Evolutionary conservation across 2,113 vertebrate species (phyloP).

Genomic region (Columba livia): DNA sequence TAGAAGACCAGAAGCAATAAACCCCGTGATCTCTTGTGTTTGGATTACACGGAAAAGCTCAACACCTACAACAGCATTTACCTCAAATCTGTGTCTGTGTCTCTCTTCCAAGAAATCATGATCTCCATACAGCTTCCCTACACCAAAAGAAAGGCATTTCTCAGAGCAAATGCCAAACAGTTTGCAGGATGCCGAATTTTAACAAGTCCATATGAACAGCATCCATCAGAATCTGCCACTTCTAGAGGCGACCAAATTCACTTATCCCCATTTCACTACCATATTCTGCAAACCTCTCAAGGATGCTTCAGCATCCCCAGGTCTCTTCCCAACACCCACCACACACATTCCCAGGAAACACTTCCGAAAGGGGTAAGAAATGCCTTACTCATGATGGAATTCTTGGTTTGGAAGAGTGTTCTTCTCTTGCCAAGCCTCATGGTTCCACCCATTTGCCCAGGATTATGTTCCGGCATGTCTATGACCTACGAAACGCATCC

Average conservation of each 20-base stretch:
- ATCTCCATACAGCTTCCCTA: constrained; percentile 91
- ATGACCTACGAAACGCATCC: constrained; percentile 81
- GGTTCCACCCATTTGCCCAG: constrained; percentile 96
- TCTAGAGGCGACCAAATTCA: background rate
- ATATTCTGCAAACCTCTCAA: background rate
- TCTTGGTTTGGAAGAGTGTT: constrained; percentile 90
- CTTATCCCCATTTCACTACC: background rate
- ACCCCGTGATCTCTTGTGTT: background rate
- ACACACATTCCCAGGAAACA: background rate
- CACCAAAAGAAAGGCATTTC: background rate
- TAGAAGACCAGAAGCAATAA: constrained; percentile 37
- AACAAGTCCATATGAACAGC: background rate
- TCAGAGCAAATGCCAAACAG: background rate
- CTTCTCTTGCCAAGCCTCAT: constrained; percentile 96
- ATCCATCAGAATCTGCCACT: background rate
- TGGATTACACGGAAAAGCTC: background rate
- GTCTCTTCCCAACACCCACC: background rate
- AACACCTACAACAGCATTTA: background rate
- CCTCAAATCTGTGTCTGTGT: constrained; percentile 95
- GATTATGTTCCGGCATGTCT: constrained; percentile 98
- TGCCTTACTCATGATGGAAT: constrained; percentile 88
- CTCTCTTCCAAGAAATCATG: constrained; percentile 90
- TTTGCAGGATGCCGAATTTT: fast-evolving
- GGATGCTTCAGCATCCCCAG: background rate
- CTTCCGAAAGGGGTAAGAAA: background rate